A percentile compares a stretch with the other conserved stretches of the same genome.
phyloP scores from a whole-genome alignment of 2,113 vertebrate species.

The Pelecanoides urinatrix region DNA sequence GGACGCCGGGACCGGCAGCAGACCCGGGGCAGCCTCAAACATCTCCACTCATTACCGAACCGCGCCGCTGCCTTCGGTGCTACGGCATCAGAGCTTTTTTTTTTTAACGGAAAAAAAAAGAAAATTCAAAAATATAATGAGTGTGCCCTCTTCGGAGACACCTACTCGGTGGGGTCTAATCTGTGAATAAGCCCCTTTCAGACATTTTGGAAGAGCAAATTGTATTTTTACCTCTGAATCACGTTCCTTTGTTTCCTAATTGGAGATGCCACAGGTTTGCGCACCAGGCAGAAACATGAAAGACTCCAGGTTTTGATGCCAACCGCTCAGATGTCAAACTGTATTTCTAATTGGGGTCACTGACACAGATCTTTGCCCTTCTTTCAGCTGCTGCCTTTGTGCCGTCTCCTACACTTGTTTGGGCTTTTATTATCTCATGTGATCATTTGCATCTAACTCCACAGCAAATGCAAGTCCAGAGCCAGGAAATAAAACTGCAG shows the following conservation, averaged over 20 bases:
- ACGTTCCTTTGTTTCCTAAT: not conserved
- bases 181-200: not conserved
- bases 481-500: not conserved
- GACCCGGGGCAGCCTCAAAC: not conserved
- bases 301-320: not conserved
- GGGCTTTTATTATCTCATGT: not conserved
- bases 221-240: not conserved
- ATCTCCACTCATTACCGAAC: not conserved
- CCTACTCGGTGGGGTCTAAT: not conserved
- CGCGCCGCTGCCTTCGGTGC: accelerated
- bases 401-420: not conserved
- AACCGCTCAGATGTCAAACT: not conserved
- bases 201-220: not conserved
- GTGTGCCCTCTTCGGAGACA: not conserved
- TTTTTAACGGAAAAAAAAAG: not conserved
- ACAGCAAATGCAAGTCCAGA: not conserved
- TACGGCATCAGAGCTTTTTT: not conserved
- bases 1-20: accelerated
- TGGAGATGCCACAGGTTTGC: not conserved
- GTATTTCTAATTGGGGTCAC: not conserved
- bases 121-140: not conserved
- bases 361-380: not conserved
- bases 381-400: not conserved
- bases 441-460: not conserved
- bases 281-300: slow-evolving; percentile 1